These are phyloP conservation scores for Euzophera pinguis DNA, from an alignment of 2,888 invertebrate species.

Conservation along the genomic window DNA sequence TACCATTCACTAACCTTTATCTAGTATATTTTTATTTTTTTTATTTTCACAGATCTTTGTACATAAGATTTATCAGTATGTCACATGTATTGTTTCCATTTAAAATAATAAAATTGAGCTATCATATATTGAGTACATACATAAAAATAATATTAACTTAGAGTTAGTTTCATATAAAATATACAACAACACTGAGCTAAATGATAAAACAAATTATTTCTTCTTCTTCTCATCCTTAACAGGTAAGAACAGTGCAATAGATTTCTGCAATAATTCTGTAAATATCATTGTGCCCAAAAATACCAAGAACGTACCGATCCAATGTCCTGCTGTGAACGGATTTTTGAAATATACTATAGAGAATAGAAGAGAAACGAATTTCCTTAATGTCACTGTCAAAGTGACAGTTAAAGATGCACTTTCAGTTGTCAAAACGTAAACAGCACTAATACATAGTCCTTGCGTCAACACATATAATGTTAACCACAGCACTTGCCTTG, in stretches of 20 bases:
- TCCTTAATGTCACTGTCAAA: slow-evolving; percentile 95
- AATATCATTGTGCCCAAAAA: slow-evolving; percentile 96
- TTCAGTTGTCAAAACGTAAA: slow-evolving; percentile 96
- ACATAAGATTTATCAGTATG: no score
- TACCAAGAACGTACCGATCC: slow-evolving; percentile 93
- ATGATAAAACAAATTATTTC: slow-evolving; percentile 36
- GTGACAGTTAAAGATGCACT: slow-evolving; percentile 97
- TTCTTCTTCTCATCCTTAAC: slow-evolving; percentile 48
- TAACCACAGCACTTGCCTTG: slow-evolving; percentile 88
- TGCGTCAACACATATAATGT: slow-evolving; percentile 92
- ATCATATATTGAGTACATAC: no score
- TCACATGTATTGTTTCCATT: no score
- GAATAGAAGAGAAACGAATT: slow-evolving; percentile 96
- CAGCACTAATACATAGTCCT: slow-evolving; percentile 95
- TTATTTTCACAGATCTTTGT: no score
- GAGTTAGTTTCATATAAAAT: neutral
- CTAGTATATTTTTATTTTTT: no score
- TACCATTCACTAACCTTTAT: no score
- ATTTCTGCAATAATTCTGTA: slow-evolving; percentile 85
- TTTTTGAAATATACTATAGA: slow-evolving; percentile 97
- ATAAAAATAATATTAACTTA: neutral
- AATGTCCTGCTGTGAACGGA: slow-evolving; percentile 94
- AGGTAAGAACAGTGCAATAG: slow-evolving; percentile 52
- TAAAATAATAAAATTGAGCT: no score
- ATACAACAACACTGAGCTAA: neutral